Percentiles rank a stretch among this genome's conserved stretches.
phyloP scores from a whole-genome alignment of 2,113 vertebrate species.

The Lycaon pictus region DNA sequence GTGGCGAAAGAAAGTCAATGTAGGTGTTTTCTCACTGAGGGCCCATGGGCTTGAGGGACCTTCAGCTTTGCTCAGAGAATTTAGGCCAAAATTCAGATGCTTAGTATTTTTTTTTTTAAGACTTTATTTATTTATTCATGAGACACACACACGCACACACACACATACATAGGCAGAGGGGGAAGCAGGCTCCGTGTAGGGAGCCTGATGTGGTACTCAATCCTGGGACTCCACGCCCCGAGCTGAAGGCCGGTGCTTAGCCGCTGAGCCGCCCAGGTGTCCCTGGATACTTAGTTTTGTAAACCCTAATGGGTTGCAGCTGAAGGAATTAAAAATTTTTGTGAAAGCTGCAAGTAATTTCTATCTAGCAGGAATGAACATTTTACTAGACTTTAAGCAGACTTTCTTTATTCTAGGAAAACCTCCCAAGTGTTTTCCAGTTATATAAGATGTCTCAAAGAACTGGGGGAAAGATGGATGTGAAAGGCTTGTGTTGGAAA shows the following conservation, averaged over 20 bases:
- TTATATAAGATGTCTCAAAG: neutral
- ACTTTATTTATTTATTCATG: no score
- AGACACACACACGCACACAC: no score
- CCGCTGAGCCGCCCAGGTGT: no score
- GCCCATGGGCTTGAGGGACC: neutral
- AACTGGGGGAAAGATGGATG: neutral
- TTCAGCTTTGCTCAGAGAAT: neutral
- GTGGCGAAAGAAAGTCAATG: neutral
- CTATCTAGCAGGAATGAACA: neutral
- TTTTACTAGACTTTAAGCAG: neutral
- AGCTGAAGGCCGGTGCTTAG: no score
- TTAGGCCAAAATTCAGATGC: neutral
- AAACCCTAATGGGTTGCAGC: neutral
- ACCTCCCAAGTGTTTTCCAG: neutral
- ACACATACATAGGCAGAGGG: no score
- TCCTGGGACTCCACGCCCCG: no score
- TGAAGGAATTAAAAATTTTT: conserved; percentile 33
- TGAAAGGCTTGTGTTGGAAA: neutral
- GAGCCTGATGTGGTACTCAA: no score
- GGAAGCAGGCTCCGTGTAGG: no score
- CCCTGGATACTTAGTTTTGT: neutral
- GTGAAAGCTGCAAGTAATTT: neutral
- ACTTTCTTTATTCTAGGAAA: neutral
- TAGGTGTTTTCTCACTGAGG: neutral
- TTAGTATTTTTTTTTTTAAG: no score